A percentile compares a stretch with the other conserved stretches of the same genome.
phyloP scores from a whole-genome alignment of 2,113 vertebrate genomes.

The Tapirus terrestris region DNA sequence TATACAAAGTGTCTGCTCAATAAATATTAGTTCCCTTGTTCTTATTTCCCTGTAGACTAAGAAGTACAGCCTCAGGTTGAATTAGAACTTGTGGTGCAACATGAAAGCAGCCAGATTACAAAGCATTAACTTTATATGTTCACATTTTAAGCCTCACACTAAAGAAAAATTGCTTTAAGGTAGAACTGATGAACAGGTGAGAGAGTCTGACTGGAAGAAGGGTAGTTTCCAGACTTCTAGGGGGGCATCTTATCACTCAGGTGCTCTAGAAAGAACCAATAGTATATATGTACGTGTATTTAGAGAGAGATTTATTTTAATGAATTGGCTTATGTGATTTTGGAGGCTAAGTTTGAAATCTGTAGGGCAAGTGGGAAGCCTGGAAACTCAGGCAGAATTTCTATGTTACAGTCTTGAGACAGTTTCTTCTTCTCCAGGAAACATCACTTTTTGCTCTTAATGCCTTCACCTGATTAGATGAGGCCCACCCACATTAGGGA shows the following conservation, averaged over 20 bases:
- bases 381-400: not conserved
- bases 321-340: not conserved
- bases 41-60: not conserved
- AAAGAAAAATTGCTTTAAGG: not conserved
- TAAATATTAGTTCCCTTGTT: conserved; percentile 5
- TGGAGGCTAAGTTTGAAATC: not conserved
- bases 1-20: not conserved
- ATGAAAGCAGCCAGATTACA: not conserved
- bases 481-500: not conserved
- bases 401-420: not conserved
- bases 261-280: not conserved
- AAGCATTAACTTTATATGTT: not conserved
- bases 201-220: not conserved
- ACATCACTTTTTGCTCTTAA: not conserved
- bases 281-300: not conserved
- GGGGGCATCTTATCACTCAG: not conserved
- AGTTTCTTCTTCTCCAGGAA: not conserved
- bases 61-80: not conserved
- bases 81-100: not conserved
- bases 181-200: not conserved
- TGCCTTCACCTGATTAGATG: not conserved
- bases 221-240: not conserved
- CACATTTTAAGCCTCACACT: not conserved
- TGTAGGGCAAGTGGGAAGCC: not conserved
- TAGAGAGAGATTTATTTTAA: not conserved